A percentile compares a stretch with the other conserved stretches of the same genome.
Conservation (phyloP, 2,797 vertebrate genomes). For the Gymnothorax reevesii region DNA sequence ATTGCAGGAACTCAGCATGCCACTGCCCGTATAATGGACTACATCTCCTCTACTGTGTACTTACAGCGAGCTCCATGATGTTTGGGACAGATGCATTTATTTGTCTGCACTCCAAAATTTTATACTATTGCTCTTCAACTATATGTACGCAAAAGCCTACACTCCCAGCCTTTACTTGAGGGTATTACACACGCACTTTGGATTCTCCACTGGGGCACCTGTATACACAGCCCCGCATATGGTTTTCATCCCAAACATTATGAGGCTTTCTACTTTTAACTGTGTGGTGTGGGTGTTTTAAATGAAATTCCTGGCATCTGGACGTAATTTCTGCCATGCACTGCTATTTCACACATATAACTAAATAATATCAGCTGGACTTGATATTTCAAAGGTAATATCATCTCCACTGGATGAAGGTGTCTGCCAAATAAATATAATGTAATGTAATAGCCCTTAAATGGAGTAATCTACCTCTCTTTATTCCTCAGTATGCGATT, state of each 20-base stretch:
- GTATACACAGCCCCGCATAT: too few relatives aligned
- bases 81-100: background rate
- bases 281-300: background rate
- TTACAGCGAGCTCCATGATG: background rate
- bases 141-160: too few relatives aligned
- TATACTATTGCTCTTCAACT: too few relatives aligned
- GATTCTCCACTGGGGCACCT: too few relatives aligned
- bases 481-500: background rate
- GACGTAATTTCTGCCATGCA: background rate
- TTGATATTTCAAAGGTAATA: background rate
- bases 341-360: background rate
- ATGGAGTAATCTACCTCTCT: background rate
- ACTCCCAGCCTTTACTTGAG: too few relatives aligned
- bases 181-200: too few relatives aligned
- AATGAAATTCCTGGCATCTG: background rate
- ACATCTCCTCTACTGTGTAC: slow-evolving; percentile 24
- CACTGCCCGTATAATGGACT: slow-evolving; percentile 40
- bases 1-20: slow-evolving; percentile 26
- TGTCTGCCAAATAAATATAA: too few relatives aligned
- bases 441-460: background rate
- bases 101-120: too few relatives aligned
- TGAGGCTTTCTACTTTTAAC: too few relatives aligned
- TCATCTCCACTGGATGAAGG: too few relatives aligned
- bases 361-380: background rate
- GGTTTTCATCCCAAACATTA: too few relatives aligned